Evolutionary conservation across 2,113 vertebrate genomes (phyloP).

Genomic region (Muntiacus muntjak): DNA sequence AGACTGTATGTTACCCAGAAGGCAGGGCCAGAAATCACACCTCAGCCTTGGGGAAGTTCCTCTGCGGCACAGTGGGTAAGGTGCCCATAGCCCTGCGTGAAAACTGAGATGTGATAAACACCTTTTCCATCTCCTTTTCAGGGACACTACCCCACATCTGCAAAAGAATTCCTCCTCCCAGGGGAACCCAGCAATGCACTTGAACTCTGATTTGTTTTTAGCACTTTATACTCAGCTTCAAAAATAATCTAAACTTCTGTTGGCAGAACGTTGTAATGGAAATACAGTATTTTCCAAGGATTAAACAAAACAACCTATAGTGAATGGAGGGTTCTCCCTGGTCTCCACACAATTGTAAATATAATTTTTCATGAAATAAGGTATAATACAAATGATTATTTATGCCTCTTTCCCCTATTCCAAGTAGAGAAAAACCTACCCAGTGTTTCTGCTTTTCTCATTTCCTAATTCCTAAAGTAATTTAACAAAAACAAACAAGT

Average conservation of each 20-base stretch:
- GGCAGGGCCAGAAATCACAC: not conserved
- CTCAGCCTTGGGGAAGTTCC: not conserved
- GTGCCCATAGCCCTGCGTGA: not conserved
- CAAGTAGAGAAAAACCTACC: constrained; percentile 59
- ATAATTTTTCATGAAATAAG: constrained; percentile 72
- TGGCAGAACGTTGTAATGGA: constrained; percentile 57
- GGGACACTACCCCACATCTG: constrained; percentile 20
- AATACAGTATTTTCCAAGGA: constrained; percentile 62
- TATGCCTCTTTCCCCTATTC: constrained; percentile 64
- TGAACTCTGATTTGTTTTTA: constrained; percentile 72
- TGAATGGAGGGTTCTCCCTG: not conserved
- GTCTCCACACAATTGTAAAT: constrained; percentile 64
- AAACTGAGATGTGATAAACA: not conserved
- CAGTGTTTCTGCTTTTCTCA: constrained; percentile 34
- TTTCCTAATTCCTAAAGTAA: constrained; percentile 74
- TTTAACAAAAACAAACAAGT: constrained; percentile 75
- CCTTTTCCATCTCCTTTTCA: constrained; percentile 27
- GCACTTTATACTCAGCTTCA: constrained; percentile 67
- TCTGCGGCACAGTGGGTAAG: not conserved
- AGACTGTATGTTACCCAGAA: not conserved
- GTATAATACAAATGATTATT: constrained; percentile 65
- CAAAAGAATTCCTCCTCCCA: constrained; percentile 56
- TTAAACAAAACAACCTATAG: constrained; percentile 35
- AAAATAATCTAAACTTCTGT: constrained; percentile 62
- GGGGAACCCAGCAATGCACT: constrained; percentile 48